These are phyloP conservation scores for Andricus quercusramuli DNA, from an alignment of 2,888 invertebrate genomes.

Conservation along the genomic window DNA sequence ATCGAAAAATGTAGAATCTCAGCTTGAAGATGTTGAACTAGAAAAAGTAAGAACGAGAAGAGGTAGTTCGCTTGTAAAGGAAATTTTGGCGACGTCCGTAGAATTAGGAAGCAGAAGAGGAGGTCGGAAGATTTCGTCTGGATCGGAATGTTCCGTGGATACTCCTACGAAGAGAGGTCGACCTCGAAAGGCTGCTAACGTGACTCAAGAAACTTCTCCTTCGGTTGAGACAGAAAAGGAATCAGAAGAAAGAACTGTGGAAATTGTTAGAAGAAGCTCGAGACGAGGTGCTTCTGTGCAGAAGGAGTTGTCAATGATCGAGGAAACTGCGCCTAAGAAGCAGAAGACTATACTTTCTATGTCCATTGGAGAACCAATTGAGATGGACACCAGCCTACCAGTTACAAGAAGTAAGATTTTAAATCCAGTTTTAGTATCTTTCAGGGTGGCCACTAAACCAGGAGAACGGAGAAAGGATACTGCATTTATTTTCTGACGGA, in stretches of 20 bases:
- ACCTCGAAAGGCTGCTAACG: not conserved
- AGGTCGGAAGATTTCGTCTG: not conserved
- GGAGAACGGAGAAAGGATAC: no score
- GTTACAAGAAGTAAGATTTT: constrained; percentile 16
- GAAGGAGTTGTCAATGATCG: constrained; percentile 57
- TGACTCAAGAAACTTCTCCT: constrained; percentile 35
- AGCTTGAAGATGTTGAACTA: constrained; percentile 22
- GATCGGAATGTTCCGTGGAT: constrained; percentile 34
- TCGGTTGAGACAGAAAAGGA: constrained; percentile 28
- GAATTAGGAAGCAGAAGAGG: constrained; percentile 39
- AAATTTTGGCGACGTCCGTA: constrained; percentile 49
- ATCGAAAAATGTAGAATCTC: constrained; percentile 38
- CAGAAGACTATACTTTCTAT: constrained; percentile 40
- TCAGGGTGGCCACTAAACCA: no score
- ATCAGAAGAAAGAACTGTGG: constrained; percentile 27
- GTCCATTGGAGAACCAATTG: constrained; percentile 43
- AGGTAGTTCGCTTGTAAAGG: constrained; percentile 63
- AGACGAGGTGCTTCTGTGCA: constrained; percentile 64
- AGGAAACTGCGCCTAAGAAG: constrained; percentile 32
- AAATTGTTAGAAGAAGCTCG: constrained; percentile 56
- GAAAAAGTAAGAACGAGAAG: constrained; percentile 58
- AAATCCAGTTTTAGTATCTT: not conserved
- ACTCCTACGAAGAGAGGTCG: constrained; percentile 34
- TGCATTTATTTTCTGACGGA: no score
- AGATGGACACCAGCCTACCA: constrained; percentile 13